These are phyloP conservation scores for Linepithema humile DNA, from an alignment of 1,140 invertebrate genomes.

Conservation along the genomic window DNA sequence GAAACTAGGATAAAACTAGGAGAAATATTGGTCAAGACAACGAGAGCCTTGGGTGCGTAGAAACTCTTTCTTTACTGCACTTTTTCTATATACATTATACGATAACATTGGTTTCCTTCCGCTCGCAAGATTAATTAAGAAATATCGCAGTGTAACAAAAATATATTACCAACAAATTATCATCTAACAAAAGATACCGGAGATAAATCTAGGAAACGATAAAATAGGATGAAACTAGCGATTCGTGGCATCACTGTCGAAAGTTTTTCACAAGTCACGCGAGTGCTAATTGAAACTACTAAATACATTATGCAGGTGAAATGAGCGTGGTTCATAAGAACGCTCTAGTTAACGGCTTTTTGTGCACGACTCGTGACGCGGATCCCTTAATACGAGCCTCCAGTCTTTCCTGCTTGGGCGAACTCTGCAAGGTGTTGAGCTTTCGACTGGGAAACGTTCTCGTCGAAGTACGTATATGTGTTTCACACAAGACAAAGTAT, in stretches of 20 bases:
- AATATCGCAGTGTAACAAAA: background rate
- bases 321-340: conserved; percentile 90
- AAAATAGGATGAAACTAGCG: background rate
- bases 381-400: conserved; percentile 92
- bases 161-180: conserved; percentile 31
- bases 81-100: background rate
- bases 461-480: conserved; percentile 87
- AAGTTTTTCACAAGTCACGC: background rate
- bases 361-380: conserved; percentile 88
- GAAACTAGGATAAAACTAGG: conserved; percentile 92
- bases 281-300: background rate
- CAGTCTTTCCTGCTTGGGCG: conserved; percentile 93
- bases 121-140: background rate
- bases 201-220: background rate
- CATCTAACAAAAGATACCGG: background rate
- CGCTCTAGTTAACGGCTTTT: conserved; percentile 89
- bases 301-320: conserved; percentile 86
- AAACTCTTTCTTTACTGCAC: conserved; percentile 1
- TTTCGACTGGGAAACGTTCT: conserved; percentile 90
- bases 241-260: background rate
- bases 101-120: background rate
- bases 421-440: conserved; percentile 91
- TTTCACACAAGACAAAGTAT: background rate
- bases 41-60: conserved; percentile 88
- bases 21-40: conserved; percentile 91